Conservation (phyloP, 53 echinoderm and acorn worm genomes). For the Apostichopus leukothele region DNA sequence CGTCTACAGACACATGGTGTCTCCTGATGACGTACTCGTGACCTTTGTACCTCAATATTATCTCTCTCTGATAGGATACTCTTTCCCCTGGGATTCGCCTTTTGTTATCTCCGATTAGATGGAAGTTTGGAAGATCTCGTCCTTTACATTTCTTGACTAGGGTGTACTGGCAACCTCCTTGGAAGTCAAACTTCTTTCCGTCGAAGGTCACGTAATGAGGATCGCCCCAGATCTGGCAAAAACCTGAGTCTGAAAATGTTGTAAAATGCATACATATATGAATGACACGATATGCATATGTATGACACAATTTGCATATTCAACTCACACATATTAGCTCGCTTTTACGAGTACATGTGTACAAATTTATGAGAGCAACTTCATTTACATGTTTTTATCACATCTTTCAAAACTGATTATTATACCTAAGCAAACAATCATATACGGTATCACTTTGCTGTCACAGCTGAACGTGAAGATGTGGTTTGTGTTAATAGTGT, state of each 20-base stretch:
- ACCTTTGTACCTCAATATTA: conserved; percentile 38
- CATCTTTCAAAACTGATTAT: too few species aligned
- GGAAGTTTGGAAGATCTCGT: conserved; percentile 34
- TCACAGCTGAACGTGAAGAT: too few species aligned
- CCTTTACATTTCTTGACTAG: conserved; percentile 56
- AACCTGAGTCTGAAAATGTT: conserved; percentile 43
- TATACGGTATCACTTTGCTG: too few species aligned
- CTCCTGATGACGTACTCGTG: conserved; percentile 27
- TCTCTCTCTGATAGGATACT: conserved; percentile 54
- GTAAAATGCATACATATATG: too few species aligned
- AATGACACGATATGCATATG: too few species aligned
- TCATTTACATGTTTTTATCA: too few species aligned
- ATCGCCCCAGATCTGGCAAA: conserved; percentile 72
- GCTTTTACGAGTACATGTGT: too few species aligned
- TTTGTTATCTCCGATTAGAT: conserved; percentile 50
- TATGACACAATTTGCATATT: too few species aligned
- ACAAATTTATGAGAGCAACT: too few species aligned
- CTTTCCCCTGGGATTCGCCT: conserved; percentile 47
- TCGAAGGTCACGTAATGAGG: conserved; percentile 77
- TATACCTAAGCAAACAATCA: too few species aligned
- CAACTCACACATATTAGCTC: too few species aligned
- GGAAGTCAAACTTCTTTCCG: conserved; percentile 54
- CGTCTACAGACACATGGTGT: conserved; percentile 52
- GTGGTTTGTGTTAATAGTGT: too few species aligned
- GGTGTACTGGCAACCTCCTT: conserved; percentile 65